Evolutionary conservation across 2,797 vertebrate species (phyloP).

Genomic region (Brachymystax lenok): DNA sequence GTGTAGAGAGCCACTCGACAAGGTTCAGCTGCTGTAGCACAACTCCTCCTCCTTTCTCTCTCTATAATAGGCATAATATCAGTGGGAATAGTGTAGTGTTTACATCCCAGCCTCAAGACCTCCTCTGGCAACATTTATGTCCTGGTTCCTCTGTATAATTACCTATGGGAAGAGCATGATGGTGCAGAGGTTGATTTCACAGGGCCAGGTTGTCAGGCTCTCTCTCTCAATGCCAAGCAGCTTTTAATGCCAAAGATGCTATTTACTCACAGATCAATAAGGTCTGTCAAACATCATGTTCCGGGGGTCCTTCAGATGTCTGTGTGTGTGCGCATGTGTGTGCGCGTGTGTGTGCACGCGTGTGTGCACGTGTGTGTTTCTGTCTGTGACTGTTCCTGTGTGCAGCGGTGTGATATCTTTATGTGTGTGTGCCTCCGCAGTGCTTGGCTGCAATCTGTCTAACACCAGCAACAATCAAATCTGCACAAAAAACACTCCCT

Average conservation of each 20-base stretch:
- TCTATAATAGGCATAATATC: not conserved
- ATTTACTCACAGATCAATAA: conserved; percentile 42
- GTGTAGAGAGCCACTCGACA: not conserved
- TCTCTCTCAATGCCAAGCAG: conserved; percentile 35
- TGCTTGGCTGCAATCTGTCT: conserved; percentile 50
- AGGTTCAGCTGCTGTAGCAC: not conserved
- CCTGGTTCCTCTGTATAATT: conserved; percentile 18
- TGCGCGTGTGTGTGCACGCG: conserved; percentile 9
- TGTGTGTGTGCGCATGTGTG: conserved; percentile 11
- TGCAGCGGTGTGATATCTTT: conserved; percentile 4
- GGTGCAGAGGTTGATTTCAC: conserved; percentile 28
- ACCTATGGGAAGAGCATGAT: conserved; percentile 21
- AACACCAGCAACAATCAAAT: conserved; percentile 52
- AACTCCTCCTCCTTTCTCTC: not conserved
- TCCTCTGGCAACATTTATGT: conserved; percentile 20
- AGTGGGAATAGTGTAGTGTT: conserved; percentile 11
- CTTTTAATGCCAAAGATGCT: conserved; percentile 46
- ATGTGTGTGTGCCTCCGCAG: conserved; percentile 31
- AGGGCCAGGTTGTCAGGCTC: conserved; percentile 35
- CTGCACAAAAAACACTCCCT: conserved; percentile 46
- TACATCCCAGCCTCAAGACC: conserved; percentile 18
- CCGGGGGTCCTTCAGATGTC: conserved; percentile 18
- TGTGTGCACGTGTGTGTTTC: conserved; percentile 9
- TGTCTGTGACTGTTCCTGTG: conserved; percentile 7
- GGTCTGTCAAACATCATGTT: conserved; percentile 15